Evolutionary conservation across 2,888 invertebrate species (phyloP).

Genomic region (Nymphalis polychloros): DNA sequence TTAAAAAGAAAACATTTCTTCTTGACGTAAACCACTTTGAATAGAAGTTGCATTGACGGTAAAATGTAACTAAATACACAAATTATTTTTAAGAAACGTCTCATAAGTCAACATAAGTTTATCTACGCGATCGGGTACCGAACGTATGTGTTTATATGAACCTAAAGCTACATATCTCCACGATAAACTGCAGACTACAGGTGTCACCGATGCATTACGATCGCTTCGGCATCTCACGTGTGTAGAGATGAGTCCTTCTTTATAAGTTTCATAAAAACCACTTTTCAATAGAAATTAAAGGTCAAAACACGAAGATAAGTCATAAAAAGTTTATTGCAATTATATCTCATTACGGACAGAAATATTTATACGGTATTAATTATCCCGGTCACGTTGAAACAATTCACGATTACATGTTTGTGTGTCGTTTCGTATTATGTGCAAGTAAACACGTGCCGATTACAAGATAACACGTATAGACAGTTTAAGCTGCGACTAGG

Average conservation of each 20-base stretch:
- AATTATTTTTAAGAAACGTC: too few species aligned
- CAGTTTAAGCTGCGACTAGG: constrained; percentile 29
- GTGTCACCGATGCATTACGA: too few species aligned
- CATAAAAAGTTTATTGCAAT: not conserved
- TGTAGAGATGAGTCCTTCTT: not conserved
- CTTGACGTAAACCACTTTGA: too few species aligned
- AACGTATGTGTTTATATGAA: too few species aligned
- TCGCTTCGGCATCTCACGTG: not conserved
- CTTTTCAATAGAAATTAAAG: constrained; percentile 3
- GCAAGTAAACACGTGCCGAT: constrained; percentile 43
- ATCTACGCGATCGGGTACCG: too few species aligned
- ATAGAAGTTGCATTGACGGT: too few species aligned
- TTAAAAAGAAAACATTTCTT: too few species aligned
- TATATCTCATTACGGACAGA: not conserved
- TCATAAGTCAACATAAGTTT: too few species aligned
- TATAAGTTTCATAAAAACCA: not conserved
- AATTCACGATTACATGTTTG: not conserved
- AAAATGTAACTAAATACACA: too few species aligned
- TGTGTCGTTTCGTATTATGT: constrained; percentile 19
- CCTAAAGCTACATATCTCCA: too few species aligned
- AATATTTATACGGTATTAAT: constrained; percentile 1
- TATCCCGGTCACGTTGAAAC: constrained; percentile 2
- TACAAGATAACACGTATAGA: constrained; percentile 56
- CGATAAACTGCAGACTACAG: too few species aligned
- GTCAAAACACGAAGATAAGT: not conserved